A percentile compares a stretch with the other conserved stretches of the same genome.
phyloP scores from a whole-genome alignment of 1,140 invertebrate genomes.

The Yoshiicerus persimilis region DNA sequence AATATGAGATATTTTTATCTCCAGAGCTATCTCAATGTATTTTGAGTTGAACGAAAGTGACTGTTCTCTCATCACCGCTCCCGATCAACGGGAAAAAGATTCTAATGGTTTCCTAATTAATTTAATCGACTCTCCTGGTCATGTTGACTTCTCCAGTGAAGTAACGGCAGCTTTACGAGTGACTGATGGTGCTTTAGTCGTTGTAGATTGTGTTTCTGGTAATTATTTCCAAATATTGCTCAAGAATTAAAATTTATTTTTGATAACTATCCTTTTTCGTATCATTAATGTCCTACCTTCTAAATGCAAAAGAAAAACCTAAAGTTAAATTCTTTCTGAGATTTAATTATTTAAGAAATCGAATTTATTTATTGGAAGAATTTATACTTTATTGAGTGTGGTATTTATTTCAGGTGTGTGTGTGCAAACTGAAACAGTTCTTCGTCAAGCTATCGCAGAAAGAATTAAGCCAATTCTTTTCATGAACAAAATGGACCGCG shows the following conservation, averaged over 20 bases:
- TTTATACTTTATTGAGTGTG: too few species aligned
- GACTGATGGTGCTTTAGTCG: conserved; percentile 97
- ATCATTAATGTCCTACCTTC: too few species aligned
- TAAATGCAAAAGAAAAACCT: too few species aligned
- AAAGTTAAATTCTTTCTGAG: neutral
- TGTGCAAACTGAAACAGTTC: conserved; percentile 98
- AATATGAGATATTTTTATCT: too few species aligned
- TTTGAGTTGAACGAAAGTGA: conserved; percentile 94
- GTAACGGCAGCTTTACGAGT: conserved; percentile 98
- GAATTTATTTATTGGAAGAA: too few species aligned
- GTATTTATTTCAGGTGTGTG: too few species aligned
- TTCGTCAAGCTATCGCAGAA: conserved; percentile 98
- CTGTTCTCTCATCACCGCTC: conserved; percentile 81
- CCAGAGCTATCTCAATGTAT: conserved; percentile 97
- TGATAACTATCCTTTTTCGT: too few species aligned
- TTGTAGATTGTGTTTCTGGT: conserved; percentile 99
- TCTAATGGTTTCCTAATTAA: conserved; percentile 98
- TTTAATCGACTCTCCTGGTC: conserved; percentile 97
- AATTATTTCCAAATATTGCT: too few species aligned
- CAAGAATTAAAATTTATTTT: too few species aligned
- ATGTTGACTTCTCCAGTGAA: conserved; percentile 99
- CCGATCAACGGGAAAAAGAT: conserved; percentile 84
- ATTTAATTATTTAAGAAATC: conserved; percentile 48
- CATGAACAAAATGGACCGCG: conserved; percentile 99
- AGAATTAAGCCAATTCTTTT: conserved; percentile 98